Conservation (phyloP, 2,888 invertebrate genomes). For the Stenolophus ochropezus region DNA sequence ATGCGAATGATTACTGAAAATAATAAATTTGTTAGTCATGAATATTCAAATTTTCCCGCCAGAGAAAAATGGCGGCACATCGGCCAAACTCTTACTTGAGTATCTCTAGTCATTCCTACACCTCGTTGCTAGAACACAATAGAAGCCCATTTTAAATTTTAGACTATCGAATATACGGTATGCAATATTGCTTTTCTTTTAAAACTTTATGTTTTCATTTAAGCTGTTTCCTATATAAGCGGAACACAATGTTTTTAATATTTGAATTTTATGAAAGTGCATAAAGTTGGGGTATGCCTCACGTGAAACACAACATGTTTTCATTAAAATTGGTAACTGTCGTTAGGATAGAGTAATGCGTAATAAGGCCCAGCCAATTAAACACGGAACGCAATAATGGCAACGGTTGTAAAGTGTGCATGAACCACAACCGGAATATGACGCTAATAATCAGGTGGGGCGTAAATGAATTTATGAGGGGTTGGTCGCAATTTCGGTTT, state of each 20-base stretch:
- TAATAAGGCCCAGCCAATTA: neutral
- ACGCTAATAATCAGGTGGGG: neutral
- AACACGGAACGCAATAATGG: neutral
- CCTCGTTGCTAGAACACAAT: neutral
- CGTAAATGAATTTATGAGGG: neutral
- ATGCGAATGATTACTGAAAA: too few relatives aligned
- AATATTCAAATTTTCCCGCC: too few relatives aligned
- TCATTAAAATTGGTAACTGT: neutral
- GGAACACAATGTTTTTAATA: neutral
- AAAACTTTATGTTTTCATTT: neutral
- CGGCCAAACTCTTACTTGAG: too few relatives aligned
- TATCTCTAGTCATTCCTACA: too few relatives aligned
- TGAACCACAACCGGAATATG: neutral
- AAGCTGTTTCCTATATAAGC: neutral
- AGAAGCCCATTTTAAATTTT: neutral
- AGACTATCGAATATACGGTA: neutral
- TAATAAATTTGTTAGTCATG: too few relatives aligned
- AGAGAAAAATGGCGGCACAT: too few relatives aligned
- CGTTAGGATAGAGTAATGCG: neutral
- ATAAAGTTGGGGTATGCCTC: neutral
- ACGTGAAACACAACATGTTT: neutral
- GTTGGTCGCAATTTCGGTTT: neutral
- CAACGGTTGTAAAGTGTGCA: neutral
- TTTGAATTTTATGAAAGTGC: neutral
- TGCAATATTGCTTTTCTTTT: neutral